phyloP scores from a whole-genome alignment of 2,113 vertebrate genomes.

The Aldabrachelys gigantea region DNA sequence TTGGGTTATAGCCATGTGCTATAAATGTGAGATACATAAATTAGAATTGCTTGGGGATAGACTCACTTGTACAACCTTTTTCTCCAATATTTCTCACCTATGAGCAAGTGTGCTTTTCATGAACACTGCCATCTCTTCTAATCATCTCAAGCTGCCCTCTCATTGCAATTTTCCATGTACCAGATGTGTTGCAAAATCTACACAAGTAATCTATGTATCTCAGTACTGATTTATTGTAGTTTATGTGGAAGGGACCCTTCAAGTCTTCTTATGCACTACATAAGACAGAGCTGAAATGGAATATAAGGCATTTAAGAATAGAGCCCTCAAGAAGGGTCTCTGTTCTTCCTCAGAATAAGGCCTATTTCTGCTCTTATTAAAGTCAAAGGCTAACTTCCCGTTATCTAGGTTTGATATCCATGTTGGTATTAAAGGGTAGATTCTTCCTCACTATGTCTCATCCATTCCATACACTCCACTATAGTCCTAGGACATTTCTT shows the following conservation, averaged over 20 bases:
- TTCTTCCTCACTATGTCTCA: not conserved
- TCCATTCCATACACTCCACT: not conserved
- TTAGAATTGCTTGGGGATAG: slow-evolving; percentile 49
- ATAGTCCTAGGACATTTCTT: not conserved
- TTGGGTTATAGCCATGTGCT: slow-evolving; percentile 58
- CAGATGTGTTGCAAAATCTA: not conserved
- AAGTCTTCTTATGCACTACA: not conserved
- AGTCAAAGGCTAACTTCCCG: slow-evolving; percentile 17
- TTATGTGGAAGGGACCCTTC: slow-evolving; percentile 37
- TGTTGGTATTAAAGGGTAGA: slow-evolving; percentile 3
- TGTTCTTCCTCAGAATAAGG: not conserved
- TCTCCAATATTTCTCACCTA: slow-evolving; percentile 31
- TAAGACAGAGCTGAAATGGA: slow-evolving; percentile 14
- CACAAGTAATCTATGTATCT: slow-evolving; percentile 4
- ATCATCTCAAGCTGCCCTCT: slow-evolving; percentile 4
- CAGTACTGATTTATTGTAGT: slow-evolving; percentile 21
- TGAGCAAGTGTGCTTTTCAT: slow-evolving; percentile 32
- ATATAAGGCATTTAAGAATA: slow-evolving; percentile 15
- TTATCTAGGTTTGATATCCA: slow-evolving; percentile 40
- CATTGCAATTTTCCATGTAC: not conserved
- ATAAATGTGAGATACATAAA: slow-evolving; percentile 56
- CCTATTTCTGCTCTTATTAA: not conserved
- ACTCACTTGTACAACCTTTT: not conserved
- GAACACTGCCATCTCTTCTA: slow-evolving; percentile 21
- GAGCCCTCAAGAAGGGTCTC: not conserved